phyloP scores from a whole-genome alignment of 2,888 invertebrate species.

The Deladenus siricidicola region DNA sequence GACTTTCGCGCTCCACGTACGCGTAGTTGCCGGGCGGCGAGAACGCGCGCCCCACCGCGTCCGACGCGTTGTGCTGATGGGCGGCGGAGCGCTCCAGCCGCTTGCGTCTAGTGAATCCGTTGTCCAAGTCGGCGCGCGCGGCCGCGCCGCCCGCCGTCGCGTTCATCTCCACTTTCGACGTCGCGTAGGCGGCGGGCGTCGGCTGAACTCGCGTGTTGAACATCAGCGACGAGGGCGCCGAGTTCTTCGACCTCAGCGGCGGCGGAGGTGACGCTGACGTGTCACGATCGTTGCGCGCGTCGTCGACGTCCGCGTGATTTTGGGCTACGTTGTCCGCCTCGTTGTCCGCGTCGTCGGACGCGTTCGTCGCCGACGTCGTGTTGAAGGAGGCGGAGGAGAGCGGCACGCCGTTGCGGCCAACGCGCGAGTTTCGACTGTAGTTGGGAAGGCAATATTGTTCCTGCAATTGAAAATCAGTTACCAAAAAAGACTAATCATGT shows the following conservation, averaged over 20 bases:
- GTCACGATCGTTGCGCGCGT: background rate
- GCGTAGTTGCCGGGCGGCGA: background rate
- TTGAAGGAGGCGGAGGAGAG: constrained; percentile 10
- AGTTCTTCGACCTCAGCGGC: background rate
- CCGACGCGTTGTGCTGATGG: background rate
- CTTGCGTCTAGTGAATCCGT: too few species aligned
- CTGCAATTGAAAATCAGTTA: constrained; percentile 10
- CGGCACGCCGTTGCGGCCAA: background rate
- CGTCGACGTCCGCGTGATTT: background rate
- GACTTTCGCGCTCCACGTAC: too few species aligned
- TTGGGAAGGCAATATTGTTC: constrained; percentile 13
- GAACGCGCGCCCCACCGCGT: background rate
- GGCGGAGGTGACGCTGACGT: background rate
- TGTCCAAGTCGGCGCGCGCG: too few species aligned
- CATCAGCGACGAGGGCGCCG: background rate
- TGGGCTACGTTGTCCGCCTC: too few species aligned
- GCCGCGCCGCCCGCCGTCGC: background rate
- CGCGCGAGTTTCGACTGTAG: background rate
- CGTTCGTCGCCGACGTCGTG: background rate
- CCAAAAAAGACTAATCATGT: too few species aligned
- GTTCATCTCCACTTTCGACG: background rate
- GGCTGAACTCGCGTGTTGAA: background rate
- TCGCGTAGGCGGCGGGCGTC: background rate
- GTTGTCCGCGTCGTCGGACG: background rate
- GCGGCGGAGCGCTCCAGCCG: background rate